Evolutionary conservation across 2,888 invertebrate species (phyloP).

Genomic region (Nemapogon koenigi): DNA sequence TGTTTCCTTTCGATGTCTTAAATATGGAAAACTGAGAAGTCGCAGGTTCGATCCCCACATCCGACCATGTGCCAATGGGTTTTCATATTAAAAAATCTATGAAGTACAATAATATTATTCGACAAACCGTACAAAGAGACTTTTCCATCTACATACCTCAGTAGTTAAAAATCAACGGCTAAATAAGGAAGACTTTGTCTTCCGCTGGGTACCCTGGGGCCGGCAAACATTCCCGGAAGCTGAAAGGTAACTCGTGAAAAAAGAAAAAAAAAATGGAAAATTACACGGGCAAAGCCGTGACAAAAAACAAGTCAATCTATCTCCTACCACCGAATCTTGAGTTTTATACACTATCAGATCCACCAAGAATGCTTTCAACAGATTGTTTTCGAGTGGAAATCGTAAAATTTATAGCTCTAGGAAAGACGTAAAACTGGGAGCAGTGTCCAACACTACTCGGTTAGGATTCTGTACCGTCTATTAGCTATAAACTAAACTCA

Average conservation of each 20-base stretch:
- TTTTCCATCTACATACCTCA: too few relatives aligned
- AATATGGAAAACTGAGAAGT: too few relatives aligned
- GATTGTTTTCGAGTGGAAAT: slow-evolving; percentile 8
- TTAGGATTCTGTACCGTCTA: too few relatives aligned
- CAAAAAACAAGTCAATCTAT: not conserved
- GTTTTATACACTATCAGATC: slow-evolving; percentile 1
- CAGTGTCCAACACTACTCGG: slow-evolving; percentile 26
- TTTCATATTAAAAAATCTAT: not conserved
- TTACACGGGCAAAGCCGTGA: not conserved
- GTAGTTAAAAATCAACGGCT: too few relatives aligned
- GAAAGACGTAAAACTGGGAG: slow-evolving; percentile 22
- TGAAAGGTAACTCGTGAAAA: not conserved
- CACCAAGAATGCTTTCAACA: slow-evolving; percentile 7
- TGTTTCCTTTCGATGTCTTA: too few relatives aligned
- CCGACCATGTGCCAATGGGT: not conserved
- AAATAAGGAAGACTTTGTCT: too few relatives aligned
- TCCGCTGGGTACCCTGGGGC: too few relatives aligned
- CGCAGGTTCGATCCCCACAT: not conserved
- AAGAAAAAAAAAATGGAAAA: not conserved
- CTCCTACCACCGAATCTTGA: not conserved
- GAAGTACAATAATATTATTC: not conserved
- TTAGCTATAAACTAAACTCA: too few relatives aligned
- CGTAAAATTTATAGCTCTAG: slow-evolving; percentile 12
- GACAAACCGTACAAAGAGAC: not conserved
- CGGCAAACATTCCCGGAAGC: too few relatives aligned